Evolutionary conservation across 2,797 vertebrate species (phyloP).

Genomic region (Cygnus olor): DNA sequence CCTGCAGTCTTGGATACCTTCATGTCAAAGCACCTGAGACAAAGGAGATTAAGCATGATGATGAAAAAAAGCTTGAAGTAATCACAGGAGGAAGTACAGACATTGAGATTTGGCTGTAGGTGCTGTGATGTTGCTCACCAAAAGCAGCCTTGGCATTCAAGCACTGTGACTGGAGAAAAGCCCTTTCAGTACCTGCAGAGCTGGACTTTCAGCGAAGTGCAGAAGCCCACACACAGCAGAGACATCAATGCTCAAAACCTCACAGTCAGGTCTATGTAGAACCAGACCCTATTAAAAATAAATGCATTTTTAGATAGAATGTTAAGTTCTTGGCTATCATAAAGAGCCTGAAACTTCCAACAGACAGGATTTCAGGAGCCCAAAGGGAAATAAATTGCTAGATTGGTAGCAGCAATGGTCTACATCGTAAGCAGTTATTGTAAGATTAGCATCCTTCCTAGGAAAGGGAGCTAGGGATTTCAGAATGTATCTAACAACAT

Average conservation of each 20-base stretch:
- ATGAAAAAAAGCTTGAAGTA: background rate
- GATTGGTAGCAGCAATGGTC: background rate
- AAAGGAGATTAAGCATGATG: background rate
- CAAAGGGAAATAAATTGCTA: background rate
- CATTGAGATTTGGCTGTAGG: background rate
- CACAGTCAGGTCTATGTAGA: background rate
- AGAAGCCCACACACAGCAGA: background rate
- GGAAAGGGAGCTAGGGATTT: background rate
- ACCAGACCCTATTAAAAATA: background rate
- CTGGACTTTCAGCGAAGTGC: background rate
- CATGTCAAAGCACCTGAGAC: background rate
- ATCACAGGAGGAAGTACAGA: background rate
- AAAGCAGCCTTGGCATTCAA: background rate
- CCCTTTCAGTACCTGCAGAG: background rate
- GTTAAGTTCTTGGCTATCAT: background rate
- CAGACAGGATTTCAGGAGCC: background rate
- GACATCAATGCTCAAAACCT: fast-evolving
- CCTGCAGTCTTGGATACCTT: background rate
- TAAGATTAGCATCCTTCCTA: background rate
- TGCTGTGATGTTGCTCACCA: background rate
- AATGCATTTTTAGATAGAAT: background rate
- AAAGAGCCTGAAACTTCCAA: background rate
- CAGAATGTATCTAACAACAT: background rate
- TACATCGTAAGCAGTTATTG: background rate
- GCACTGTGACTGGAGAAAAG: background rate